These are phyloP conservation scores for Gonocerus acuteangulatus DNA, from an alignment of 2,888 invertebrate genomes.

Conservation along the genomic window DNA sequence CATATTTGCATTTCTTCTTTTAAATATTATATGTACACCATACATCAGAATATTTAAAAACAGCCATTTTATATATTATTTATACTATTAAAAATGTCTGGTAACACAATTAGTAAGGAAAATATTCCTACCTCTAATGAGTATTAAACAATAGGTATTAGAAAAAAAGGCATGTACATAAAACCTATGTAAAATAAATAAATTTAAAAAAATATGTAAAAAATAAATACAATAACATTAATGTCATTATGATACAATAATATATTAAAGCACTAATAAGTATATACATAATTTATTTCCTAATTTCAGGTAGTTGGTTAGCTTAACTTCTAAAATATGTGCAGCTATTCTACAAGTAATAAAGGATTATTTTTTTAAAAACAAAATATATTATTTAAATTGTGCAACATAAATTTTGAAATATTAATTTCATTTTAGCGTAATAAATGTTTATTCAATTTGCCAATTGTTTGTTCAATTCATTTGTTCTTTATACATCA, in stretches of 20 bases:
- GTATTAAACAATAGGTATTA: constrained; percentile 9
- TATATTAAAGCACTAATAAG: constrained; percentile 16
- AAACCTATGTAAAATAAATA: constrained; percentile 16
- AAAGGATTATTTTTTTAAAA: neutral
- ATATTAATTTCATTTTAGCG: neutral
- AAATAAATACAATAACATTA: constrained; percentile 14
- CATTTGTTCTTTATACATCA: neutral
- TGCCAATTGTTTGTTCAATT: too few species aligned
- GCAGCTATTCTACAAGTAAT: constrained; percentile 20
- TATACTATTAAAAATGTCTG: constrained; percentile 9
- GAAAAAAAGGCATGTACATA: constrained; percentile 10
- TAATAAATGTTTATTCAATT: too few species aligned
- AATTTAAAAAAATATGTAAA: constrained; percentile 7
- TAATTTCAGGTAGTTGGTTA: constrained; percentile 23
- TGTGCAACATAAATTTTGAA: neutral
- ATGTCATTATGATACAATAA: constrained; percentile 8
- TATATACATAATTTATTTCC: constrained; percentile 18
- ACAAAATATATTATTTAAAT: neutral
- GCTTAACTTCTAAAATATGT: constrained; percentile 24
- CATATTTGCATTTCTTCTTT: too few species aligned
- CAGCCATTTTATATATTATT: constrained; percentile 17
- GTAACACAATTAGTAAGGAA: constrained; percentile 22
- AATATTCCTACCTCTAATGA: constrained; percentile 20
- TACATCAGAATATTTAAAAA: neutral
- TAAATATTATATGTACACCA: too few species aligned